A percentile compares a stretch with the other conserved stretches of the same genome.
Evolutionary conservation across 1,140 invertebrate genomes (phyloP).

Genomic region (Tenebrio molitor): DNA sequence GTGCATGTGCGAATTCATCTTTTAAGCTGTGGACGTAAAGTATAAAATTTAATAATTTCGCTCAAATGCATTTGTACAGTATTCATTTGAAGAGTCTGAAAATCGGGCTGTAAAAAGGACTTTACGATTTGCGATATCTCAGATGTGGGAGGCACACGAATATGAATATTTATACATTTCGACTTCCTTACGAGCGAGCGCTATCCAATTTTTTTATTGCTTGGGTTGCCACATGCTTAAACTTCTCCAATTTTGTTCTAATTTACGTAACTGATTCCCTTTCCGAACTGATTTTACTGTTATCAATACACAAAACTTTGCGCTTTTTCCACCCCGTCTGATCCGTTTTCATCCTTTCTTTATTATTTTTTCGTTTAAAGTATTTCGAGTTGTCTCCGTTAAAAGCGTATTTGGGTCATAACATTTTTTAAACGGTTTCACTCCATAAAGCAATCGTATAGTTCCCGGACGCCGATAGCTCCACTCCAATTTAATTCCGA

Average conservation of each 20-base stretch:
- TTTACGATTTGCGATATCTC: conserved; percentile 2
- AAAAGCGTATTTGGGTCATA: conserved; percentile 26
- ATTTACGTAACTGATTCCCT: conserved; percentile 24
- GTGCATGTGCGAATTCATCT: conserved; percentile 24
- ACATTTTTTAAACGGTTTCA: conserved; percentile 36
- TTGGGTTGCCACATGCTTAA: conserved; percentile 6
- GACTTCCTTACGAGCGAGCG: not conserved
- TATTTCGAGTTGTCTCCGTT: conserved; percentile 8
- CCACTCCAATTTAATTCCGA: conserved; percentile 20
- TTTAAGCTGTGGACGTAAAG: not conserved
- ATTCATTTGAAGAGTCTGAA: not conserved
- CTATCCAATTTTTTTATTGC: conserved; percentile 5
- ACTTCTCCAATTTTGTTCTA: conserved; percentile 17
- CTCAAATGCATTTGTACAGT: conserved; percentile 5
- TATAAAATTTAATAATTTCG: conserved; percentile 22
- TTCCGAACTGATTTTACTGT: conserved; percentile 12
- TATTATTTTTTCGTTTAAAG: conserved; percentile 20
- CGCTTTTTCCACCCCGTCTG: too few relatives aligned
- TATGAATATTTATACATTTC: conserved; percentile 16
- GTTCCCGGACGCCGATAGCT: conserved; percentile 9
- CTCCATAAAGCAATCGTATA: conserved; percentile 37
- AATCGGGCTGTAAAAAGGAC: conserved; percentile 1
- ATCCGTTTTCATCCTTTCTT: not conserved
- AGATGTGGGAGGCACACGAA: not conserved
- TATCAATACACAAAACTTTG: too few relatives aligned